These are phyloP conservation scores for Cabera pusaria DNA, from an alignment of 2,888 invertebrate genomes.

Conservation along the genomic window DNA sequence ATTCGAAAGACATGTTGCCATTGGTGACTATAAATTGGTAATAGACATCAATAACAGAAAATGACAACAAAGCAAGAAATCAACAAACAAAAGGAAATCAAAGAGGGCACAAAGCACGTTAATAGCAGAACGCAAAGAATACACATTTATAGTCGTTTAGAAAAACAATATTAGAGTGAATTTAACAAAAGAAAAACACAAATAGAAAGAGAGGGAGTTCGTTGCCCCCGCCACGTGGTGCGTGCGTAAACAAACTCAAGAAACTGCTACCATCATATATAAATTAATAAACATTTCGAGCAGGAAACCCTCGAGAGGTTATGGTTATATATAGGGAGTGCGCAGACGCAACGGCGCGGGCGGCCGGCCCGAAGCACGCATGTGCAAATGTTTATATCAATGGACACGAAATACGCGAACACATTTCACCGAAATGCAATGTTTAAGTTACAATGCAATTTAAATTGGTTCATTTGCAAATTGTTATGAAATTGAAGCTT, in stretches of 20 bases:
- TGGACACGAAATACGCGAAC: constrained; percentile 57
- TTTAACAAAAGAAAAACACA: constrained; percentile 46
- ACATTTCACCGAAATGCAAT: constrained; percentile 40
- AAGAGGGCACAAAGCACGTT: constrained; percentile 6
- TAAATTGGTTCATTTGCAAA: constrained; percentile 36
- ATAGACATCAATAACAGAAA: not conserved
- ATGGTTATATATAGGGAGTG: constrained; percentile 73
- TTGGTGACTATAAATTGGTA: not conserved
- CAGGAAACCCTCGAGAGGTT: constrained; percentile 76
- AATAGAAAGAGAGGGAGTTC: constrained; percentile 51
- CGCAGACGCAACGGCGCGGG: constrained; percentile 63
- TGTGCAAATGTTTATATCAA: constrained; percentile 65
- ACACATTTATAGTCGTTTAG: constrained; percentile 26
- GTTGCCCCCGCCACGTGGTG: constrained; percentile 67
- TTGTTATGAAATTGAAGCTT: constrained; percentile 36
- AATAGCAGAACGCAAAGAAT: constrained; percentile 14
- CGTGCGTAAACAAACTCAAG: constrained; percentile 60
- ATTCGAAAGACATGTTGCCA: not conserved
- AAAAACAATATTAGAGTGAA: constrained; percentile 41
- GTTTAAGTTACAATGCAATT: constrained; percentile 39
- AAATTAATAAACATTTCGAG: constrained; percentile 72
- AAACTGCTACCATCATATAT: constrained; percentile 57
- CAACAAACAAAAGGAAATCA: not conserved
- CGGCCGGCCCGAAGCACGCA: constrained; percentile 36
- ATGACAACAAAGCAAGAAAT: not conserved